Conservation (phyloP, 2,797 vertebrate species). For the Typhlichthys subterraneus region DNA sequence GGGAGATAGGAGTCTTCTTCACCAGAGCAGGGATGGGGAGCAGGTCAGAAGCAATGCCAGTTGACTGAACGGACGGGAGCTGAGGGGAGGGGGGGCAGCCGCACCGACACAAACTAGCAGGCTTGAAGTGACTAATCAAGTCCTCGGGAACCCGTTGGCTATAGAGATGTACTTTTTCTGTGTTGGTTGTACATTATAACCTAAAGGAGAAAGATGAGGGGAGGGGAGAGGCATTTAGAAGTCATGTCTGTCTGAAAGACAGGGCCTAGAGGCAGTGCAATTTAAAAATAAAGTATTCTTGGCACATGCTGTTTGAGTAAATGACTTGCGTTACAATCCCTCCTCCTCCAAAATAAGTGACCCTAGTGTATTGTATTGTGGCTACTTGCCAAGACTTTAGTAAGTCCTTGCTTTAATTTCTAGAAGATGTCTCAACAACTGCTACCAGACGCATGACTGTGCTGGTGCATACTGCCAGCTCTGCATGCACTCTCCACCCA, state of each 20-base stretch:
- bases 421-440: constrained; percentile 38
- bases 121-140: constrained; percentile 96
- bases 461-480: constrained; percentile 31
- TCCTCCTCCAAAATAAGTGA: neutral
- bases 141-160: constrained; percentile 90
- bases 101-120: constrained; percentile 91
- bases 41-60: constrained; percentile 72
- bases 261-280: neutral
- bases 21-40: constrained; percentile 60
- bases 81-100: constrained; percentile 75
- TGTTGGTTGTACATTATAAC: constrained; percentile 93
- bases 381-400: neutral
- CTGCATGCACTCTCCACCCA: constrained; percentile 17
- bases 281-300: constrained; percentile 26
- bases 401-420: constrained; percentile 3
- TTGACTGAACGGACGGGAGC: constrained; percentile 58
- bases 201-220: constrained; percentile 67
- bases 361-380: neutral
- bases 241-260: neutral
- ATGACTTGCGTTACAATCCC: constrained; percentile 27
- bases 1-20: constrained; percentile 66
- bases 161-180: constrained; percentile 96
- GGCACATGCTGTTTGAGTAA: constrained; percentile 30
- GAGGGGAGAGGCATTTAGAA: constrained; percentile 5
- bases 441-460: constrained; percentile 38